Conservation (phyloP, 2,797 vertebrate genomes). For the Morelia viridis region DNA sequence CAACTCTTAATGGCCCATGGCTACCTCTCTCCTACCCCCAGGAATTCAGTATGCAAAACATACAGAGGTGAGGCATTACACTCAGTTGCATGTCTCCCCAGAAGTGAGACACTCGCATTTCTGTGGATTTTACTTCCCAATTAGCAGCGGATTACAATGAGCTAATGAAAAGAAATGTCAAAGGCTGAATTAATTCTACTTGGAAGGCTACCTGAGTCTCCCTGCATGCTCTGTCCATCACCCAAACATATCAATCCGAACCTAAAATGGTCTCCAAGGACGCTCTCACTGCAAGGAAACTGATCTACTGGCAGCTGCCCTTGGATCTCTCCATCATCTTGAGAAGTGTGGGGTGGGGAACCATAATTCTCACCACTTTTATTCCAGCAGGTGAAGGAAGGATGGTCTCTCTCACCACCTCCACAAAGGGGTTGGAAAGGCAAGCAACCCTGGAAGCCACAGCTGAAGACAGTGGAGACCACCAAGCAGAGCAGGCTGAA, state of each 20-base stretch:
- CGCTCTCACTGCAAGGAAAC: too few species aligned
- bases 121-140: too few species aligned
- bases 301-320: neutral
- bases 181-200: neutral
- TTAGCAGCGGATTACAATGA: neutral
- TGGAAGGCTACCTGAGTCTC: neutral
- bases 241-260: neutral
- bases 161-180: neutral
- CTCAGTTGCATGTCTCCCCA: neutral
- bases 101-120: neutral
- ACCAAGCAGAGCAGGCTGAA: neutral
- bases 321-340: neutral
- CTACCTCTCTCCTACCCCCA: neutral
- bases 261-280: neutral
- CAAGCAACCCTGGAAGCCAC: neutral
- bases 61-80: neutral
- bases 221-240: neutral
- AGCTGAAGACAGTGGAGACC: neutral
- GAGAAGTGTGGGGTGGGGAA: neutral
- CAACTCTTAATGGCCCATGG: neutral
- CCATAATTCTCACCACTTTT: neutral
- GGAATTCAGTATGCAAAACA: neutral
- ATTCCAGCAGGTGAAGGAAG: neutral
- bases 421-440: neutral
- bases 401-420: neutral